These are phyloP conservation scores for Dryadula phaetusa DNA, from an alignment of 2,888 invertebrate species.

Conservation along the genomic window DNA sequence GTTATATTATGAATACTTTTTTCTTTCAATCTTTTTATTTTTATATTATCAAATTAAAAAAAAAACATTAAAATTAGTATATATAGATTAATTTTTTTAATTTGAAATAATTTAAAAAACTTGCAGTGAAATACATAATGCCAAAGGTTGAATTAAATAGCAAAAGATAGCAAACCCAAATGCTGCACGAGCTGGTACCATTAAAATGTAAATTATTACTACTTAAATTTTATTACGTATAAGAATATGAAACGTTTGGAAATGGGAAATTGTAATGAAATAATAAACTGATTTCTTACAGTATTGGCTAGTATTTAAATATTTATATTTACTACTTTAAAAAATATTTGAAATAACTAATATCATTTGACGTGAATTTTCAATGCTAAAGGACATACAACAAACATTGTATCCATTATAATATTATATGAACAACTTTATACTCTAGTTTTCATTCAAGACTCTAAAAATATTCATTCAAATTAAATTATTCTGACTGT, in stretches of 20 bases:
- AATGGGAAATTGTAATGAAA: neutral
- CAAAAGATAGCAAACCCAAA: neutral
- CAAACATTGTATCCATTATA: neutral
- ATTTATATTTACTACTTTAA: too few relatives aligned
- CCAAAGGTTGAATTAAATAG: neutral
- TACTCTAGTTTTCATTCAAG: neutral
- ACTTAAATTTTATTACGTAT: neutral
- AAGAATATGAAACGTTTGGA: neutral
- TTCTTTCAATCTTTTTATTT: too few relatives aligned
- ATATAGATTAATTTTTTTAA: neutral
- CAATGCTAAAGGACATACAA: neutral
- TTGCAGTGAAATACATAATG: neutral
- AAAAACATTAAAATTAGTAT: too few relatives aligned
- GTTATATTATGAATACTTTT: too few relatives aligned
- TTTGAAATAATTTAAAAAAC: neutral
- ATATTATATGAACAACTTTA: neutral
- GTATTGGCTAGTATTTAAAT: too few relatives aligned
- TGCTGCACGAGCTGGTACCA: neutral
- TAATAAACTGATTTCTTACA: neutral
- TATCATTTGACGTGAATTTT: neutral
- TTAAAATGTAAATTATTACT: neutral
- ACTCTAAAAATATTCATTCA: neutral
- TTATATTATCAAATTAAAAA: too few relatives aligned
- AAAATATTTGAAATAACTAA: too few relatives aligned
- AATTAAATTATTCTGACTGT: constrained; percentile 18